Conservation (phyloP, 1,140 invertebrate species). For the Anoplolepis gracilipes region DNA sequence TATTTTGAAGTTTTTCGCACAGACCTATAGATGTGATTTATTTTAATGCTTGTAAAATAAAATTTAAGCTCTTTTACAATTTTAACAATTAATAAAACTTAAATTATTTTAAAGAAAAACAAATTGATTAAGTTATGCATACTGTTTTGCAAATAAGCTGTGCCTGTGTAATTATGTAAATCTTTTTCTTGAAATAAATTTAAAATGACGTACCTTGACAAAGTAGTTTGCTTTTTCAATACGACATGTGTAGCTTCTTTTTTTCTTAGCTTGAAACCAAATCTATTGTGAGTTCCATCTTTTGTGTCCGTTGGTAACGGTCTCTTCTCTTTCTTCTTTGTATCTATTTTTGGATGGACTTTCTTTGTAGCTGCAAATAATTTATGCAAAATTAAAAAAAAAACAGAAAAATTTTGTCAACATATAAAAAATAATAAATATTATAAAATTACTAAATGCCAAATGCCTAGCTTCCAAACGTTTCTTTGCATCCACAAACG, state of each 20-base stretch:
- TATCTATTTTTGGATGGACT: not conserved
- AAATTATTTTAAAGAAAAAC: conserved; percentile 1
- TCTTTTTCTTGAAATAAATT: not conserved
- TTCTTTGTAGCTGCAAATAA: not conserved
- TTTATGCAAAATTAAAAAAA: conserved; percentile 32
- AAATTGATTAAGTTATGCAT: not conserved
- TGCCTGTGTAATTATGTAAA: not conserved
- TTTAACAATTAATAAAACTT: not conserved
- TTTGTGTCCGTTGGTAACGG: conserved; percentile 34
- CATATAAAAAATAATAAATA: conserved; percentile 2
- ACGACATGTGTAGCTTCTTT: conserved; percentile 73
- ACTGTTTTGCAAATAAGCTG: not conserved
- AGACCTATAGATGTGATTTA: not conserved
- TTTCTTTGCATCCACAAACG: conserved; percentile 87
- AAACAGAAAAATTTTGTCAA: not conserved
- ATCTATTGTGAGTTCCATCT: conserved; percentile 80
- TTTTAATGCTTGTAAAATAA: not conserved
- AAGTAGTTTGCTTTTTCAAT: conserved; percentile 50
- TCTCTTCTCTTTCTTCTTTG: conserved; percentile 31
- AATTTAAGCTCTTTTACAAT: not conserved
- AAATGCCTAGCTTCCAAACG: conserved; percentile 82
- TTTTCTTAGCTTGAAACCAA: conserved; percentile 83
- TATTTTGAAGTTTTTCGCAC: conserved; percentile 7
- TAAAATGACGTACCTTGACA: conserved; percentile 28
- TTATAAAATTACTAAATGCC: conserved; percentile 70